Evolutionary conservation across 2,113 vertebrate species (phyloP).

Genomic region (Coturnix japonica): DNA sequence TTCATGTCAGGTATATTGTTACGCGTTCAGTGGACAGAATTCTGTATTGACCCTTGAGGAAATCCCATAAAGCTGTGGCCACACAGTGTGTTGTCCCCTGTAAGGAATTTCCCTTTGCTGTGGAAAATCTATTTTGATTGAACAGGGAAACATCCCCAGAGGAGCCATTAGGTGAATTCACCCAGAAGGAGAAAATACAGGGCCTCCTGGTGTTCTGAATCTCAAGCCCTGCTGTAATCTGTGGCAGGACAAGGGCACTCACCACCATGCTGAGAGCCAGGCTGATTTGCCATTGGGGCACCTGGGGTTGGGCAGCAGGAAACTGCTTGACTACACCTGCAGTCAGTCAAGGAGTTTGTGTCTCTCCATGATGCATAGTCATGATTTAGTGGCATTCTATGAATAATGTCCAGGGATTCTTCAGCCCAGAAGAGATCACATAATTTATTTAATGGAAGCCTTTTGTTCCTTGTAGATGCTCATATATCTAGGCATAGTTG

Average conservation of each 20-base stretch:
- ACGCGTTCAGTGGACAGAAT: not conserved
- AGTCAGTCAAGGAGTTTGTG: not conserved
- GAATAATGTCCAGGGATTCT: not conserved
- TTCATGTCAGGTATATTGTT: not conserved
- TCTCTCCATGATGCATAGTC: not conserved
- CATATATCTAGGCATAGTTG: not conserved
- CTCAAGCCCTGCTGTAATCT: not conserved
- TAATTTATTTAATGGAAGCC: not conserved
- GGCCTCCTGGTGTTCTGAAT: not conserved
- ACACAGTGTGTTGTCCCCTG: not conserved
- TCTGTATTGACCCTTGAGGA: not conserved
- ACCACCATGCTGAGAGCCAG: not conserved
- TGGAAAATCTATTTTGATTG: not conserved
- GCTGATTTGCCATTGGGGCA: fast-evolving
- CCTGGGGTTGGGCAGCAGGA: not conserved
- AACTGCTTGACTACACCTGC: not conserved
- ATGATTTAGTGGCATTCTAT: not conserved
- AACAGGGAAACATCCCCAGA: not conserved
- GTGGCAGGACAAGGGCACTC: not conserved
- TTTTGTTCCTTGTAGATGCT: not conserved
- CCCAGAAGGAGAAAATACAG: not conserved
- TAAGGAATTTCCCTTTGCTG: not conserved
- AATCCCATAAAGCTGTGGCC: not conserved
- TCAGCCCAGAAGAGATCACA: not conserved
- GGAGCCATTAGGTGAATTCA: not conserved